phyloP scores from a whole-genome alignment of 2,888 invertebrate species.

The Charanyca ferruginea region DNA sequence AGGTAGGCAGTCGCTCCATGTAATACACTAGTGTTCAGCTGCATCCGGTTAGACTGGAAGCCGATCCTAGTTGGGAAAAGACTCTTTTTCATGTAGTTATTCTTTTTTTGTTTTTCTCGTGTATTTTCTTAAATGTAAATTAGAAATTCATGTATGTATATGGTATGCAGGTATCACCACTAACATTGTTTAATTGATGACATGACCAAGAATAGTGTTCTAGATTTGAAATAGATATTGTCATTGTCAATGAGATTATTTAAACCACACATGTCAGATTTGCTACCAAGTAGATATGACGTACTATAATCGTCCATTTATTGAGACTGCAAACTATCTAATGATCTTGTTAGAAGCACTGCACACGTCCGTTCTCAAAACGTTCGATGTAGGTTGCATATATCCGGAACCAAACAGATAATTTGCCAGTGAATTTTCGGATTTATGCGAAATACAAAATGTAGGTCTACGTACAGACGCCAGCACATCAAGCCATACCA shows the following conservation, averaged over 20 bases:
- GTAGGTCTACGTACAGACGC: conserved; percentile 4
- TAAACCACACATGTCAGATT: not conserved
- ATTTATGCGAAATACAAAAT: not conserved
- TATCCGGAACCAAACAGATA: not conserved
- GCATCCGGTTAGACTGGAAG: no score
- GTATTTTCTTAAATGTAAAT: not conserved
- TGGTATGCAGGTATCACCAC: no score
- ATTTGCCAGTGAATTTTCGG: not conserved
- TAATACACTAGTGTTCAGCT: no score
- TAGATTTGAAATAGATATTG: not conserved
- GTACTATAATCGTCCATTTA: no score
- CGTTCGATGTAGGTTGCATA: not conserved
- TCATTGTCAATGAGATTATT: not conserved
- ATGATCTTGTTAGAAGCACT: not conserved
- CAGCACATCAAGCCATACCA: no score
- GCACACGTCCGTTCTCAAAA: not conserved
- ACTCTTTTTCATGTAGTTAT: not conserved
- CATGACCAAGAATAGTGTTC: no score
- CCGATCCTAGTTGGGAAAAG: no score
- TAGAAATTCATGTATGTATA: not conserved
- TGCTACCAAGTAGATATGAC: no score
- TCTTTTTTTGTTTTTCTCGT: not conserved
- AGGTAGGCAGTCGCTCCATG: no score
- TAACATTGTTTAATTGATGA: no score
- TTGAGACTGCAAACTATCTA: not conserved